Evolutionary conservation across 2,113 vertebrate genomes (phyloP), one percentile per base, ranked within the genome.

Genomic region (Patagioenas fasciata): DNA sequence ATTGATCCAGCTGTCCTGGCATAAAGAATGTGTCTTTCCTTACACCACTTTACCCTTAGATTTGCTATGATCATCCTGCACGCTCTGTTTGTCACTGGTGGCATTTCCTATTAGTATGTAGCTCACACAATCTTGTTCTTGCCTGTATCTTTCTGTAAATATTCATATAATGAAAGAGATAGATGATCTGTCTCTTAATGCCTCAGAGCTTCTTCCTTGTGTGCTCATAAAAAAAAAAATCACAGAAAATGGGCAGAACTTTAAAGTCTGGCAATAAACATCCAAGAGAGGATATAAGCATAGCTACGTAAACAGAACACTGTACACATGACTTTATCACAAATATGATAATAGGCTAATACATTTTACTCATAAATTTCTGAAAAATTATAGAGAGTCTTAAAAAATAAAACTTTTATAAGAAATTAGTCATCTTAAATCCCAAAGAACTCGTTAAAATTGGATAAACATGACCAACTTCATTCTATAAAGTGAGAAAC

Each of bases 41-140:
- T 70, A 79, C 42, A 56, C 1, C 0, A 2, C 14, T 89, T 87
- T 81, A 67, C 13, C 36, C 47, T 67, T 56, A 91, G 86, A 91
- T 74, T 84, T 89, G 36, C 61, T 89, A 9, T 83, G 84, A 87
- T 82, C 53, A 92, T 57, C 44, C 66, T 80, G 61, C 61, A 50
- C 53, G n/a, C 21, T 31, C 74, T 91, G n/a, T 73, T 78, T 73
- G 19, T 88, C 77, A 73, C 62, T 88, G 58, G 77, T 77, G 81
- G 56, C 40, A 77, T 80, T 96, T 95, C 23, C 74, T 58, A 85
- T 91, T 91, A 93, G 25, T 16, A 70, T 51, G 62, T 88, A 73
- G 36, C 74, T 96, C 89, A 85, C 65, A 92, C 28, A 85, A 47
- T 42, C 80, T 87, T 89, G 73, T 65, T 93, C 64, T 79, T 87